These are phyloP conservation scores for Pristionchus exspectatus DNA, from an alignment of 2,888 invertebrate genomes.

Conservation along the genomic window DNA sequence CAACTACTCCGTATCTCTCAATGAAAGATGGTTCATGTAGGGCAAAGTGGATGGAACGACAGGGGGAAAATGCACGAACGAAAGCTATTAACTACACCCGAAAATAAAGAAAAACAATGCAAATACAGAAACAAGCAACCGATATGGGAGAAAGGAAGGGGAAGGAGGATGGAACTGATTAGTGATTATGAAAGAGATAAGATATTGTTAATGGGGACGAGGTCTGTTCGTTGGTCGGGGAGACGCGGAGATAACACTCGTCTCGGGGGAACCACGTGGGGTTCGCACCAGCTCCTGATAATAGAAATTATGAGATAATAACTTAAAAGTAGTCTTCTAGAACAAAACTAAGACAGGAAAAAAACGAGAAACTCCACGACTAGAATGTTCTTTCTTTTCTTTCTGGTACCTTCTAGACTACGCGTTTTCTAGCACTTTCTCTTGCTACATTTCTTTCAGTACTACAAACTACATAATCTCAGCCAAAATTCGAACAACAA, in stretches of 20 bases:
- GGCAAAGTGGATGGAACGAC: slow-evolving; percentile 3
- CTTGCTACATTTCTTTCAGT: too few species aligned
- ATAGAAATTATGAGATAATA: neutral
- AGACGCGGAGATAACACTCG: slow-evolving; percentile 27
- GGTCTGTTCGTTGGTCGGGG: slow-evolving; percentile 20
- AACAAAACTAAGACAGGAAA: neutral
- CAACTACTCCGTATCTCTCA: slow-evolving; percentile 37
- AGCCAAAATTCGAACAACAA: too few species aligned
- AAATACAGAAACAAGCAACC: slow-evolving; percentile 16
- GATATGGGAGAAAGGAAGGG: neutral
- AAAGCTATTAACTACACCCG: slow-evolving; percentile 48
- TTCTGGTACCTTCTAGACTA: too few species aligned
- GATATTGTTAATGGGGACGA: slow-evolving; percentile 43
- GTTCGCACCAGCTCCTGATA: slow-evolving; percentile 59
- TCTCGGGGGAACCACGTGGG: slow-evolving; percentile 60
- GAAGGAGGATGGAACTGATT: neutral
- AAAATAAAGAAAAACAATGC: neutral
- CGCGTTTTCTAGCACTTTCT: too few species aligned
- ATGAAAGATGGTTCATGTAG: slow-evolving; percentile 4
- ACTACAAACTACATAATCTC: too few species aligned
- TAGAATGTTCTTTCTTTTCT: too few species aligned
- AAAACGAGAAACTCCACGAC: neutral
- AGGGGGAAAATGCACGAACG: slow-evolving; percentile 16
- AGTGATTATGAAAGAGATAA: slow-evolving; percentile 38
- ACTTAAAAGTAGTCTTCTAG: too few species aligned